Evolutionary conservation across 2,113 vertebrate species (phyloP).

Genomic region (Heterotilapia buettikoferi): DNA sequence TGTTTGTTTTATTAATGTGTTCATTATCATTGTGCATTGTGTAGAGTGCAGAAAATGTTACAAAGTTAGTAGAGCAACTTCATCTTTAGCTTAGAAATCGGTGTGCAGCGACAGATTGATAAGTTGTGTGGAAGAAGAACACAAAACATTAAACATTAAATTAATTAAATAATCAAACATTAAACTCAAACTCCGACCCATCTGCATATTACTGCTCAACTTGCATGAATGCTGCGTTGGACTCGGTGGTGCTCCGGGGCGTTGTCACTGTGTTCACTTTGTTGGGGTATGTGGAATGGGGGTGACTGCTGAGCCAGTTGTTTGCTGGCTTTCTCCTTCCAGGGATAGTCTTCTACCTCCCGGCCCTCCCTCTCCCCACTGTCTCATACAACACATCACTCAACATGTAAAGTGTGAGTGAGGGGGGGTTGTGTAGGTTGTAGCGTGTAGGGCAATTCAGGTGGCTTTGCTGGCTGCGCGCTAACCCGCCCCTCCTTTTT

Average conservation of each 20-base stretch:
- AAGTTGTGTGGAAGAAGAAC: neutral
- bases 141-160: neutral
- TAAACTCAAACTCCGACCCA: neutral
- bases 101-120: rapidly evolving
- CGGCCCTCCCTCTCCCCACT: neutral
- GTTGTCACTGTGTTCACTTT: neutral
- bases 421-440: neutral
- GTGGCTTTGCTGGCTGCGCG: rapidly evolving
- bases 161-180: neutral
- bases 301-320: neutral
- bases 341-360: neutral
- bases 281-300: neutral
- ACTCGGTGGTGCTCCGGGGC: neutral
- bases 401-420: neutral
- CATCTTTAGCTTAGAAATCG: neutral
- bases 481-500: neutral
- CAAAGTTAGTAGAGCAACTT: rapidly evolving
- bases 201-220: neutral
- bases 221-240: neutral
- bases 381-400: neutral
- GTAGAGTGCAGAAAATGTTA: neutral
- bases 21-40: neutral
- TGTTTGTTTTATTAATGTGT: neutral
- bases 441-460: neutral
- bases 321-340: neutral